Evolutionary conservation across 2,797 vertebrate genomes (phyloP), one percentile per base, ranked within the genome.

Genomic region (Borostomias antarcticus): DNA sequence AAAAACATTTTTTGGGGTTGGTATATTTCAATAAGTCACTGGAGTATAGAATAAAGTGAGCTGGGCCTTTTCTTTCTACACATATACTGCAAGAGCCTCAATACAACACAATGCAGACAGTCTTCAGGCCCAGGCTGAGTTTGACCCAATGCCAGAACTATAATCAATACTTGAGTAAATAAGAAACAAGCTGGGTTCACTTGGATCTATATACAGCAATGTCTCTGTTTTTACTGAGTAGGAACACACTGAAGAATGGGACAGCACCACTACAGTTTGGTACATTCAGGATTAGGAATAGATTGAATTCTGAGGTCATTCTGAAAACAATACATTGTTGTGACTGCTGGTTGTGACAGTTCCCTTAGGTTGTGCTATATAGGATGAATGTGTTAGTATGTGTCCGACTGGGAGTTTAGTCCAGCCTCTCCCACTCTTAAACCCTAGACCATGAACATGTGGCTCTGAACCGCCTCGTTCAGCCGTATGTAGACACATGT

Each of bases 91-190:
- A 6, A 37, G 56, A 35, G 56, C 56, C 28, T 23, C 32, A 35
- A 35, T 25, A 23, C 35, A 26, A 54, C 28, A 54, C 26, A 25
- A 40, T 58, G 35, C 33, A 25, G 10, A 58, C 13, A 40, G 35
- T 25, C 13, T 58, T 40, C 13, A 40, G 35, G 23, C 35, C 11
- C 33, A 40, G 57, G 33, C 35, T 37, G 4, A 9, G 21, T 40
- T 58, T 23, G 57, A 21, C 35, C 11, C 1, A 33, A 58, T n/a
- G 57, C 57, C 57, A 25, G 57, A 21, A 58, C 21, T 11, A 40
- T 32, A 58, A 58, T 58, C 57, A 58, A 58, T 58, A 58, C 26
- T 5, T 15, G 19, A 40, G 57, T 40, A 58, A 40, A 58, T 58
- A 40, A 58, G 57, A 37, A 58, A 25, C 23, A 58, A 23, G 57